Evolutionary conservation across 2,888 invertebrate species (phyloP).

Genomic region (Drosophila acutilabella): DNA sequence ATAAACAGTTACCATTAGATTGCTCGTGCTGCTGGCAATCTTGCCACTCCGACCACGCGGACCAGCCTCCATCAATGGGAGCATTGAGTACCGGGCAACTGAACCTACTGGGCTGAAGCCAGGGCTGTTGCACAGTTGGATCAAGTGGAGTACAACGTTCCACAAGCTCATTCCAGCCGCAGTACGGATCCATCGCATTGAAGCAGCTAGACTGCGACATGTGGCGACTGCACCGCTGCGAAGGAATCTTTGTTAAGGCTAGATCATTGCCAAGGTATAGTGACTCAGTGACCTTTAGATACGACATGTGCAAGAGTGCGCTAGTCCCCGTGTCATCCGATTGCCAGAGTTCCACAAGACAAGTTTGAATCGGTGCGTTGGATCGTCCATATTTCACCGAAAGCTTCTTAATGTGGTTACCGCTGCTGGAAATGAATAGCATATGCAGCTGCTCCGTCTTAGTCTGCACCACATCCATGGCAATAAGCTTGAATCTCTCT

Average conservation of each 20-base stretch:
- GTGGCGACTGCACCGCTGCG: slow-evolving; percentile 92
- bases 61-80: slow-evolving; percentile 94
- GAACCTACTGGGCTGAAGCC: slow-evolving; percentile 89
- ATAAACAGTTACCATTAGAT: slow-evolving; percentile 89
- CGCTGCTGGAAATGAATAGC: slow-evolving; percentile 92
- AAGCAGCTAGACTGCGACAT: slow-evolving; percentile 90
- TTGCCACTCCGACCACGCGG: slow-evolving; percentile 94
- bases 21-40: slow-evolving; percentile 90
- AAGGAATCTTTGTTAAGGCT: slow-evolving; percentile 90
- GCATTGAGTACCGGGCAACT: slow-evolving; percentile 89
- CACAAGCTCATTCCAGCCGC: slow-evolving; percentile 94
- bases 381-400: slow-evolving; percentile 86
- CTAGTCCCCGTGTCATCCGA: slow-evolving; percentile 85
- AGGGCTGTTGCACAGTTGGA: slow-evolving; percentile 87
- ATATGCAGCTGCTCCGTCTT: slow-evolving; percentile 90
- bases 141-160: slow-evolving; percentile 90
- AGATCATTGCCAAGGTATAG: slow-evolving; percentile 91
- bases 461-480: slow-evolving; percentile 91
- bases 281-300: slow-evolving; percentile 92
- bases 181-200: slow-evolving; percentile 96
- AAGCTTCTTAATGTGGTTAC: slow-evolving; percentile 92
- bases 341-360: slow-evolving; percentile 94
- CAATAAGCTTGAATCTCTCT: slow-evolving; percentile 91
- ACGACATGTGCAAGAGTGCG: slow-evolving; percentile 89
- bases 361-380: slow-evolving; percentile 89